phyloP scores from a whole-genome alignment of 2,888 invertebrate species.

The Chrysina gloriosa region DNA sequence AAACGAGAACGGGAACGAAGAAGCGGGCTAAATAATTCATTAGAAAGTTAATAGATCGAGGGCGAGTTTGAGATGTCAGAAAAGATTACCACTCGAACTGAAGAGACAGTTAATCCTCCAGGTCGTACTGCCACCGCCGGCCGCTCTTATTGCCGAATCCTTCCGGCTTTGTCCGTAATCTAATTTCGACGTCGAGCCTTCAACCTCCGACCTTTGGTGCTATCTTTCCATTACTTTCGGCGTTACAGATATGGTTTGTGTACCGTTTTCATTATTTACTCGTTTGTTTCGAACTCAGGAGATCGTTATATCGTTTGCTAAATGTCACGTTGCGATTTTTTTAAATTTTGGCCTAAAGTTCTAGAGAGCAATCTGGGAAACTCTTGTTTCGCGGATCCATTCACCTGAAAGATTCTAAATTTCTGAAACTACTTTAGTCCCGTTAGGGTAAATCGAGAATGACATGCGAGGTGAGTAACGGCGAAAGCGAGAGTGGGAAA shows the following conservation, averaged over 20 bases:
- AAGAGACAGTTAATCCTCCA: slow-evolving; percentile 46
- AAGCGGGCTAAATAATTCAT: slow-evolving; percentile 48
- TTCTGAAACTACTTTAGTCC: no score
- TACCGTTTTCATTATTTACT: slow-evolving; percentile 18
- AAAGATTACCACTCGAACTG: slow-evolving; percentile 44
- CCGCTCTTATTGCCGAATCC: slow-evolving; percentile 5
- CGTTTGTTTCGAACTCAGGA: background rate
- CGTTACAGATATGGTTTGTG: slow-evolving; percentile 5
- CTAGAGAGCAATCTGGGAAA: no score
- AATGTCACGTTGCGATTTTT: no score
- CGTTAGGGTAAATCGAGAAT: no score
- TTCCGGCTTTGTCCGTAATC: slow-evolving; percentile 25
- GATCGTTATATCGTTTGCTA: no score
- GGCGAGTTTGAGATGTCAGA: slow-evolving; percentile 44
- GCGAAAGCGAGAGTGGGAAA: no score
- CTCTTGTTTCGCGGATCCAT: no score
- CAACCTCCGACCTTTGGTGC: slow-evolving; percentile 16
- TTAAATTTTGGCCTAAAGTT: no score
- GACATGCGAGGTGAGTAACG: no score
- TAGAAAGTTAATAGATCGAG: slow-evolving; percentile 43
- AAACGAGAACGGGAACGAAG: no score
- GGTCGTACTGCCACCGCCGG: slow-evolving; percentile 9
- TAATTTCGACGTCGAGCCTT: slow-evolving; percentile 20
- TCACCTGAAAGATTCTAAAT: no score
- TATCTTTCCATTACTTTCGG: slow-evolving; percentile 25